Percentiles rank a stretch among this genome's conserved stretches.
These are phyloP conservation scores for Sternotherus odoratus DNA, from an alignment of 2,797 vertebrate genomes.

Conservation along the genomic window DNA sequence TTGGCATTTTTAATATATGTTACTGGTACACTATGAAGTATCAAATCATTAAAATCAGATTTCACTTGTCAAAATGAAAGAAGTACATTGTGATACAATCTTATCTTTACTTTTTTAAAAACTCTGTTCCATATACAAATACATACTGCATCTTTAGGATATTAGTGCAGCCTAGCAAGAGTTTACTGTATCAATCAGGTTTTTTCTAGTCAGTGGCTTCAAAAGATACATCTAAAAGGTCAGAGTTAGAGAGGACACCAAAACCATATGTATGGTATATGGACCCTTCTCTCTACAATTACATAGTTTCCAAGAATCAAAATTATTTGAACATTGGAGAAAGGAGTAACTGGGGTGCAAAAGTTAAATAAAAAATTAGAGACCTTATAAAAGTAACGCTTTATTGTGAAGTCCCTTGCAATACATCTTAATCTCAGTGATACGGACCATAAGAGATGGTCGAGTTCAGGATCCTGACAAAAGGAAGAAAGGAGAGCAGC, in stretches of 20 bases:
- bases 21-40: not conserved
- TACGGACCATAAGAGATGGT: not conserved
- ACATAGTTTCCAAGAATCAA: not conserved
- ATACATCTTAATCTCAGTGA: not conserved
- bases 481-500: too few relatives aligned
- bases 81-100: rapidly evolving
- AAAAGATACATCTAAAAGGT: not conserved
- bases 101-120: not conserved
- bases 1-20: not conserved
- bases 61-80: not conserved
- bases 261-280: not conserved
- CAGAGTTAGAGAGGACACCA: not conserved
- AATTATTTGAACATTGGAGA: not conserved
- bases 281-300: not conserved
- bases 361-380: not conserved
- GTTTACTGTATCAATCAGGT: not conserved
- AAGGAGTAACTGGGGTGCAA: not conserved
- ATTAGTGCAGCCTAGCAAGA: not conserved
- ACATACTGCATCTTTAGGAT: not conserved
- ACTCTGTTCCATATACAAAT: not conserved
- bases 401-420: not conserved
- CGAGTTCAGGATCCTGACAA: too few relatives aligned
- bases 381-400: not conserved
- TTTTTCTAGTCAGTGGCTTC: not conserved
- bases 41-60: slow-evolving; percentile 21